Base-by-base conservation (phyloP, 1,140 invertebrate species). In the Thereuonema tuberculata region DNA sequence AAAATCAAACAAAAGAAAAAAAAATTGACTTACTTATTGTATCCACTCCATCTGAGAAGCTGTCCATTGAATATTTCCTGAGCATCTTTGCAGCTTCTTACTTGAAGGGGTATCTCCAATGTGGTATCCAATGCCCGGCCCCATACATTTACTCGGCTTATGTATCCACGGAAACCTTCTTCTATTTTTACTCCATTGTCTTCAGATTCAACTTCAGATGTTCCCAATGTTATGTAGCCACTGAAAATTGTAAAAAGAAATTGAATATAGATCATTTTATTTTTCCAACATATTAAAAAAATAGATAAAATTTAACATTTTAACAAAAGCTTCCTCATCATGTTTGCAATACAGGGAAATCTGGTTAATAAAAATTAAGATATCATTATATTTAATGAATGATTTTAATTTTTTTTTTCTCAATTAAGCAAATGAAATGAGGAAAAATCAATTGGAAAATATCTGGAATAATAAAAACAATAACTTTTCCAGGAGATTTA, bases 111-210 rank as follows among this genome's bases (percentile, higher is more conserved):
- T 61, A 97, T 87, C 76, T 98, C 94, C 62, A 85, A 85, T 1
- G 87, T 89, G 15, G 94, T 84, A 70, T 95, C 90, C 1, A 98
- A 74, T 37, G 87, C 86, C 47, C 91, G 78, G 64, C 84, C 86
- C 92, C 94, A 98, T 54, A 97, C 81, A 77, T 97, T 92, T 24
- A 96, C 85, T 74, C 95, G 92, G 25, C 90, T 95, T 17, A 98
- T 71, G 67, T 90, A 87, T 20, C 95, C 95, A 77, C 93, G 87
- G 82, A 98, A 98, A 12, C 92, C 91, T 20, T 82, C 77, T 72
- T 90, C 86, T 0, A 84, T 84, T 66, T 87, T 88, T 0, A 84
- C 80, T 66, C 85, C 86, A 5, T 81, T 74, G 68, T 82, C 80
- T 56, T 82, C 79, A 56, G 81, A 79, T 57, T 80, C 79, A 52